Conservation (phyloP, 2,797 vertebrate genomes). For the Macroramphosus scolopax region DNA sequence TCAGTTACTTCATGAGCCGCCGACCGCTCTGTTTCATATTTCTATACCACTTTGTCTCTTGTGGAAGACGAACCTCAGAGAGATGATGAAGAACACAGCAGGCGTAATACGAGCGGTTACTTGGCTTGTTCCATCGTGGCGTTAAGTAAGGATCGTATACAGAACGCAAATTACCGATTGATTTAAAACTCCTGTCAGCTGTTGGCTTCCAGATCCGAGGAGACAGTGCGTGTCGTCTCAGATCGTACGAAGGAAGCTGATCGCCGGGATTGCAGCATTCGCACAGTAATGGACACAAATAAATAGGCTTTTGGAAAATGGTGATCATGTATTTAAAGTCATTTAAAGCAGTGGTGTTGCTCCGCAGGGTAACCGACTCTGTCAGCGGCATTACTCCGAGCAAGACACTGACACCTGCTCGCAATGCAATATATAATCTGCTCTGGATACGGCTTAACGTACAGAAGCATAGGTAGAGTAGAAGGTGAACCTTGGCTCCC, state of each 20-base stretch:
- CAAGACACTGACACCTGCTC: slow-evolving; percentile 22
- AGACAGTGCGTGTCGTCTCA: slow-evolving; percentile 18
- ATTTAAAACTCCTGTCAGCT: slow-evolving; percentile 44
- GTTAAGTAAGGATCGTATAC: too few relatives aligned
- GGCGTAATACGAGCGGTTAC: slow-evolving; percentile 24
- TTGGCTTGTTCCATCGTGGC: slow-evolving; percentile 15
- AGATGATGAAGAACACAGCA: slow-evolving; percentile 31
- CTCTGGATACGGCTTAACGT: slow-evolving; percentile 19
- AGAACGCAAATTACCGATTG: slow-evolving; percentile 31
- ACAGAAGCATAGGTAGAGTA: slow-evolving; percentile 20
- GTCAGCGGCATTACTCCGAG: slow-evolving; percentile 23
- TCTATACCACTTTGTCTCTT: too few relatives aligned
- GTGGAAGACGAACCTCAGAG: slow-evolving; percentile 8
- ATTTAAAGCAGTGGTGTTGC: slow-evolving; percentile 12
- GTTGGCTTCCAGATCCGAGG: slow-evolving; percentile 25
- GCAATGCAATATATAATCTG: neutral
- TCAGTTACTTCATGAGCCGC: too few relatives aligned
- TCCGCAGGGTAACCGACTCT: slow-evolving; percentile 3
- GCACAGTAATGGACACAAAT: slow-evolving; percentile 37
- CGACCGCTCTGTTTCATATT: too few relatives aligned
- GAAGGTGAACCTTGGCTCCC: slow-evolving; percentile 34
- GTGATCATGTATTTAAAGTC: slow-evolving; percentile 5
- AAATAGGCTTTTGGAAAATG: slow-evolving; percentile 30
- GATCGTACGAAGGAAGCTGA: slow-evolving; percentile 33
- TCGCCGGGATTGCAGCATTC: slow-evolving; percentile 24